Evolutionary conservation across 2,113 vertebrate species (phyloP).

Genomic region (Nansenia antarctica): DNA sequence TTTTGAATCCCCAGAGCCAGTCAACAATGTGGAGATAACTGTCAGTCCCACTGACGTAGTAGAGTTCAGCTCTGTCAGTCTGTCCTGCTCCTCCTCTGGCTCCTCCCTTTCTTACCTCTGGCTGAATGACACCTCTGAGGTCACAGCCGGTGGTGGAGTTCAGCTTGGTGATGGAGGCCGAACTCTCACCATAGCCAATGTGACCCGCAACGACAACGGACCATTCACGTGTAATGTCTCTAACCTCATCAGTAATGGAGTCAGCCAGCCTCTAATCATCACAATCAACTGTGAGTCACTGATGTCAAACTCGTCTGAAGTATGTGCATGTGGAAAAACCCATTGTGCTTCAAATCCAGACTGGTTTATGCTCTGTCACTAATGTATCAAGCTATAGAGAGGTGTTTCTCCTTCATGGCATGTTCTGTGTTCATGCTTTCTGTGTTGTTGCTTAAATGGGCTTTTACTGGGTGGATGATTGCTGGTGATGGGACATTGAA

Average conservation of each 20-base stretch:
- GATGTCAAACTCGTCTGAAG: too few relatives aligned
- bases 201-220: conserved; percentile 25
- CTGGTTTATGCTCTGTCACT: too few relatives aligned
- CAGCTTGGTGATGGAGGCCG: conserved; percentile 44
- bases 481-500: too few relatives aligned
- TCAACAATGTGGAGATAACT: conserved; percentile 11
- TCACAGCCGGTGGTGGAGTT: conserved; percentile 47
- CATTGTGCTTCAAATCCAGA: background rate
- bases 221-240: conserved; percentile 7
- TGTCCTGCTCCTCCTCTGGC: too few relatives aligned
- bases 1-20: conserved; percentile 21
- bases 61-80: too few relatives aligned
- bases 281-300: too few relatives aligned
- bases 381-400: too few relatives aligned
- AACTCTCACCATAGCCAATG: conserved; percentile 44
- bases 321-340: background rate
- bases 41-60: background rate
- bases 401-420: too few relatives aligned
- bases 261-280: too few relatives aligned
- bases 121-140: conserved; percentile 57
- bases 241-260: conserved; percentile 9
- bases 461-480: too few relatives aligned
- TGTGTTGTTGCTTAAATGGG: too few relatives aligned
- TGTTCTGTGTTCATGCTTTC: too few relatives aligned
- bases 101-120: conserved; percentile 39